These are phyloP conservation scores for Eristalis intricaria DNA, from an alignment of 2,888 invertebrate species.

Conservation along the genomic window DNA sequence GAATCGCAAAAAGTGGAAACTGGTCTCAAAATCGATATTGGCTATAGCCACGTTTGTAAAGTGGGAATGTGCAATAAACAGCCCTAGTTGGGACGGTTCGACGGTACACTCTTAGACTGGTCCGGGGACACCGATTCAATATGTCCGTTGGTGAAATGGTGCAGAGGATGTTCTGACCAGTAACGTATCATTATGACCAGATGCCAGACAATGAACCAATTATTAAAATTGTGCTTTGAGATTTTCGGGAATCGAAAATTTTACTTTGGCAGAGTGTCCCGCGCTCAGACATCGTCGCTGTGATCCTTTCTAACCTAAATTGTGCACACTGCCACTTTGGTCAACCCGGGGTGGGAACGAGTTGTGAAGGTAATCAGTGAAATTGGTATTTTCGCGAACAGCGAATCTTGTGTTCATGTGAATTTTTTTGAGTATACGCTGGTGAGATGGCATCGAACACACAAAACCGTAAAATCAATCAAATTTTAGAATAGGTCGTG, in stretches of 20 bases:
- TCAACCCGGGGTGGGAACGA: constrained; percentile 19
- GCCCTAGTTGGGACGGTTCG: constrained; percentile 31
- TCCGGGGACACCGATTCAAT: constrained; percentile 55
- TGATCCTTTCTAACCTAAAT: constrained; percentile 17
- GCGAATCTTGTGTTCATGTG: constrained; percentile 21
- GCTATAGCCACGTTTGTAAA: constrained; percentile 28
- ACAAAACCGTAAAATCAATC: constrained; percentile 37
- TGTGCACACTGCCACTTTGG: constrained; percentile 42
- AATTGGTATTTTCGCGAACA: constrained; percentile 39
- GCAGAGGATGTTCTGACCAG: constrained; percentile 48
- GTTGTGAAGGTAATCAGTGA: constrained; percentile 49
- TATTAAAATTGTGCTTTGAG: constrained; percentile 79
- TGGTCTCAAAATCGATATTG: constrained; percentile 38
- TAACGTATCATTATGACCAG: constrained; percentile 73
- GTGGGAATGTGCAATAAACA: constrained; percentile 48
- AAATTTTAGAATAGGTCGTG: constrained; percentile 16
- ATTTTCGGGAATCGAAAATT: constrained; percentile 62
- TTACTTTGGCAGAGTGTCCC: constrained; percentile 23
- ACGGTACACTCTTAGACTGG: constrained; percentile 10
- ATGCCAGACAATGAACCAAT: constrained; percentile 77
- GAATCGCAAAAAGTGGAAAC: constrained; percentile 12
- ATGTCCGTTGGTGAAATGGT: constrained; percentile 23
- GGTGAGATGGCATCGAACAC: not conserved
- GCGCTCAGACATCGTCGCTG: constrained; percentile 1
- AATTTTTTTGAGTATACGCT: not conserved